Percentiles rank a stretch among this genome's conserved stretches.
Evolutionary conservation across 2,888 invertebrate species (phyloP).

Genomic region (Ypsolopha scabrella): DNA sequence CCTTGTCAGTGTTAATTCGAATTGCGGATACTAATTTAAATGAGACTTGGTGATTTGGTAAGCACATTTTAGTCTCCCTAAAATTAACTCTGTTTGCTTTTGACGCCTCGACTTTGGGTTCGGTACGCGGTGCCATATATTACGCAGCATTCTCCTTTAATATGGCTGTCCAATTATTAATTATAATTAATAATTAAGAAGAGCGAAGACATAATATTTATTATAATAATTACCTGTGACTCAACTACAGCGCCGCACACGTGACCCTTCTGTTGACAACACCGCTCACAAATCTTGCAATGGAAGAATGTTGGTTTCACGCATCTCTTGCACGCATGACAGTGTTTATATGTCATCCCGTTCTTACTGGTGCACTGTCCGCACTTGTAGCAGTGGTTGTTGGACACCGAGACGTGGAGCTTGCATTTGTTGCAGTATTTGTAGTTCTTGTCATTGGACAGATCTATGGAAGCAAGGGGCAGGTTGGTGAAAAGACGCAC

Average conservation of each 20-base stretch:
- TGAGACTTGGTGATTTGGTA: no score
- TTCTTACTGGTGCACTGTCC: constrained; percentile 59
- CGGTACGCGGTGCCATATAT: no score
- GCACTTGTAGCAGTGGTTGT: constrained; percentile 54
- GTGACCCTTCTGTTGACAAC: constrained; percentile 57
- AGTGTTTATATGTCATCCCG: constrained; percentile 81
- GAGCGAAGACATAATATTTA: not conserved
- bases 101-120: no score
- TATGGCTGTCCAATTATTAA: no score
- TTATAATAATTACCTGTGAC: constrained; percentile 34
- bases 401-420: constrained; percentile 68
- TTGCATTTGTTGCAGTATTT: constrained; percentile 80
- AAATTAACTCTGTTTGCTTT: no score
- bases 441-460: constrained; percentile 74
- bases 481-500: constrained; percentile 91
- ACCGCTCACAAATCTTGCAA: constrained; percentile 78
- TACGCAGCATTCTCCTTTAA: no score
- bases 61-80: no score
- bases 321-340: constrained; percentile 80
- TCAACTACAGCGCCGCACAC: constrained; percentile 42
- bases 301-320: constrained; percentile 89
- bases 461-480: constrained; percentile 55
- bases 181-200: no score
- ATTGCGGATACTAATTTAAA: no score
- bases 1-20: no score